A percentile compares a stretch with the other conserved stretches of the same genome.
Conservation (phyloP, 2,797 vertebrate species). For the Darevskia nairensis region DNA sequence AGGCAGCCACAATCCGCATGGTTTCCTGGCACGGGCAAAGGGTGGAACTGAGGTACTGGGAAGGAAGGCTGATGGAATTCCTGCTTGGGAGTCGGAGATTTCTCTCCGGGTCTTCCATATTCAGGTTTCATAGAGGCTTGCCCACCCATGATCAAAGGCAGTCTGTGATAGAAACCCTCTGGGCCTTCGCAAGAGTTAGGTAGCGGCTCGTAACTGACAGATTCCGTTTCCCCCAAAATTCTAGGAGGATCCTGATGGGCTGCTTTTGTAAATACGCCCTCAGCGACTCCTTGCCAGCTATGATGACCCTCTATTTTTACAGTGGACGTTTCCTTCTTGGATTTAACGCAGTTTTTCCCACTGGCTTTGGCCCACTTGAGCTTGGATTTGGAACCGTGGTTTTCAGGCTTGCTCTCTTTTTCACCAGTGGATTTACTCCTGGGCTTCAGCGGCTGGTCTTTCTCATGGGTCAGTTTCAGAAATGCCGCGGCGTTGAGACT, state of each 20-base stretch:
- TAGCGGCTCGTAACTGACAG: conserved; percentile 77
- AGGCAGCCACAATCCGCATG: conserved; percentile 78
- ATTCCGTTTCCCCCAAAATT: conserved; percentile 43
- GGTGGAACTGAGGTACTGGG: conserved; percentile 80
- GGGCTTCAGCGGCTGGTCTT: conserved; percentile 78
- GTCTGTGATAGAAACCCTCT: conserved; percentile 88
- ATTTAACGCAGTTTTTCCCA: conserved; percentile 77
- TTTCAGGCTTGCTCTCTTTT: conserved; percentile 75
- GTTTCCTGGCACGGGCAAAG: conserved; percentile 80
- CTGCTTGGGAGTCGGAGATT: conserved; percentile 90
- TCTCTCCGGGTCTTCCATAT: conserved; percentile 89
- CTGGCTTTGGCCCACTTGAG: conserved; percentile 77
- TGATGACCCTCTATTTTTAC: conserved; percentile 65
- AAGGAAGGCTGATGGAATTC: conserved; percentile 89
- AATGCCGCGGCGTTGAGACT: conserved; percentile 94
- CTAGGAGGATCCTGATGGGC: conserved; percentile 68
- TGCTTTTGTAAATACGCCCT: conserved; percentile 61
- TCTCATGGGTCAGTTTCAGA: conserved; percentile 91
- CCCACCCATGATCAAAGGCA: conserved; percentile 93
- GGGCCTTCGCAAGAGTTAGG: conserved; percentile 88
- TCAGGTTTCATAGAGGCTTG: conserved; percentile 87
- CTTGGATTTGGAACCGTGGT: conserved; percentile 69
- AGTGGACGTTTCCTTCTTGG: conserved; percentile 72
- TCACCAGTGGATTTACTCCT: conserved; percentile 76
- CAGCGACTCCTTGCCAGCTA: conserved; percentile 60